phyloP scores from a whole-genome alignment of 2,797 vertebrate species.

The Phalloptychus januarius region DNA sequence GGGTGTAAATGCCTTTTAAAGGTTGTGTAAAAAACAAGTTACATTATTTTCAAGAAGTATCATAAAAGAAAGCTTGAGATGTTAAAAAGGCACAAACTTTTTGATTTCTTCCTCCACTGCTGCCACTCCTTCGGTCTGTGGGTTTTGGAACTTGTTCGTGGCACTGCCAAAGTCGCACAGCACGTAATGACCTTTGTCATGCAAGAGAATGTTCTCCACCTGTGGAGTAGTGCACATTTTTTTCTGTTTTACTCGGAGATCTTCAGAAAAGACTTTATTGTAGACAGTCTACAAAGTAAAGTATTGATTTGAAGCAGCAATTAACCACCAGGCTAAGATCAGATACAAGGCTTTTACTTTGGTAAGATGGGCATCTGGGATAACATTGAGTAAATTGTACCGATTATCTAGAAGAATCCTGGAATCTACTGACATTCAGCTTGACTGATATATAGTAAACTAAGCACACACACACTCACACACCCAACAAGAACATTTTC shows the following conservation, averaged over 20 bases:
- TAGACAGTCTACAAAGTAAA: background rate
- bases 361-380: slow-evolving; percentile 3
- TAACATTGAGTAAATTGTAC: slow-evolving; percentile 2
- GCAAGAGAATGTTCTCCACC: slow-evolving; percentile 98
- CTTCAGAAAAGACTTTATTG: background rate
- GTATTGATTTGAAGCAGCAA: slow-evolving; percentile 2
- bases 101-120: slow-evolving; percentile 97
- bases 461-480: background rate
- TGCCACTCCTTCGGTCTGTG: slow-evolving; percentile 91
- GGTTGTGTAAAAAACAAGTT: background rate
- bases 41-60: background rate
- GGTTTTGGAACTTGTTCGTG: slow-evolving; percentile 96
- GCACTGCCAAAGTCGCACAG: slow-evolving; percentile 98
- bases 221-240: slow-evolving; percentile 55
- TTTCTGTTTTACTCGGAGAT: background rate
- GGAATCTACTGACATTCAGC: background rate
- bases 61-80: background rate
- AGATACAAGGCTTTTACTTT: background rate
- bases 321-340: background rate
- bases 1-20: background rate
- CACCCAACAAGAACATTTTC: background rate
- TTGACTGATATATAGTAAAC: background rate
- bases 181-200: slow-evolving; percentile 96
- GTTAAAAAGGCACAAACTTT: slow-evolving; percentile 84
- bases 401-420: background rate